A percentile compares a stretch with the other conserved stretches of the same genome.
These are phyloP conservation scores for Phoenicopterus ruber DNA, from an alignment of 2,113 vertebrate species.

Conservation along the genomic window DNA sequence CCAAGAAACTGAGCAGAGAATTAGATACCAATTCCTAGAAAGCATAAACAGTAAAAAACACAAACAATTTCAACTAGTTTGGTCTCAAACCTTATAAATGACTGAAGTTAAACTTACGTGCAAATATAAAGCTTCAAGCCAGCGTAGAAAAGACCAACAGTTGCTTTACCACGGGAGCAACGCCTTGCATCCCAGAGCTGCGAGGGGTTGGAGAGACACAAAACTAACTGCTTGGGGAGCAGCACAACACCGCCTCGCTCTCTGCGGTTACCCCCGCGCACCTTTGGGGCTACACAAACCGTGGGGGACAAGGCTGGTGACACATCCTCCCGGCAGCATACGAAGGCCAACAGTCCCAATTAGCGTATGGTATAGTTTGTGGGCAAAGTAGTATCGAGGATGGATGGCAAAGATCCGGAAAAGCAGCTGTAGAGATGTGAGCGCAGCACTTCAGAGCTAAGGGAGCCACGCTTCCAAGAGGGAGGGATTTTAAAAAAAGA, in stretches of 20 bases:
- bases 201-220: not conserved
- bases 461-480: not conserved
- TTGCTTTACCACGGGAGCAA: not conserved
- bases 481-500: not conserved
- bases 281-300: rapidly evolving
- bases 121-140: not conserved
- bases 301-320: not conserved
- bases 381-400: not conserved
- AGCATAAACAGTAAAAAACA: not conserved
- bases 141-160: not conserved
- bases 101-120: not conserved
- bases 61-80: not conserved
- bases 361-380: rapidly evolving
- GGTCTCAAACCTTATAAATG: not conserved
- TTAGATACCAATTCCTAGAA: not conserved
- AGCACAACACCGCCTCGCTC: not conserved
- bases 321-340: not conserved
- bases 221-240: not conserved
- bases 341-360: not conserved
- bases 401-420: not conserved
- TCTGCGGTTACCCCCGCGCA: not conserved
- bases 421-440: not conserved
- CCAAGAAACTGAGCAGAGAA: not conserved
- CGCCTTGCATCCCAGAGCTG: not conserved
- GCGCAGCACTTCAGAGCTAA: not conserved